A percentile compares a stretch with the other conserved stretches of the same genome.
These are phyloP conservation scores for Chymomyza fuscimana DNA, from an alignment of 2,888 invertebrate species.

Conservation along the genomic window DNA sequence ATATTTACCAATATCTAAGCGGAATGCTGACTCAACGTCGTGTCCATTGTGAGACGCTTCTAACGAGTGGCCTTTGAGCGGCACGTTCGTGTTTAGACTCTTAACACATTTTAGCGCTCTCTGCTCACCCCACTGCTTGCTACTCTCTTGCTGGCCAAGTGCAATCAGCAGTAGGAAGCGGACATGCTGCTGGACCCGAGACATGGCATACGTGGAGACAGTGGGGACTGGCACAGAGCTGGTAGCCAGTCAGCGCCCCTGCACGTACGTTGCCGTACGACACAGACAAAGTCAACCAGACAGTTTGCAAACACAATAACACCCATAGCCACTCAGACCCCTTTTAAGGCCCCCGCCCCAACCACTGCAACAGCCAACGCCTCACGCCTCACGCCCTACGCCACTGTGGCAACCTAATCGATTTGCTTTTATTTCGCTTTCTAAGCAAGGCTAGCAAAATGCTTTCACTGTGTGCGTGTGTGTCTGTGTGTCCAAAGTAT, in stretches of 20 bases:
- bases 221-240: background rate
- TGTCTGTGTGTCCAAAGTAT: constrained; percentile 19
- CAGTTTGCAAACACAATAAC: constrained; percentile 65
- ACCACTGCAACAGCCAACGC: background rate
- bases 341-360: background rate
- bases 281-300: constrained; percentile 63
- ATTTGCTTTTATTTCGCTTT: constrained; percentile 11
- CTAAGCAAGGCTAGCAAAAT: constrained; percentile 8
- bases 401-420: background rate
- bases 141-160: constrained; percentile 34
- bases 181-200: constrained; percentile 20
- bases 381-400: background rate
- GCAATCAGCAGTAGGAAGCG: constrained; percentile 59
- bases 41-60: constrained; percentile 22
- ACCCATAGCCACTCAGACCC: constrained; percentile 13
- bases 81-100: constrained; percentile 71
- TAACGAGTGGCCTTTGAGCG: constrained; percentile 73
- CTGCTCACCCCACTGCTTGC: constrained; percentile 9
- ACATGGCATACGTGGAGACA: background rate
- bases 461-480: background rate
- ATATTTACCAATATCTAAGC: constrained; percentile 59
- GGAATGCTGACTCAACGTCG: constrained; percentile 9
- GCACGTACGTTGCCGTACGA: constrained; percentile 51
- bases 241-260: constrained; percentile 4
- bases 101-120: constrained; percentile 61